Percentiles rank a stretch among this genome's conserved stretches.
Conservation (phyloP, 2,797 vertebrate genomes). For the Anguilla marmorata region DNA sequence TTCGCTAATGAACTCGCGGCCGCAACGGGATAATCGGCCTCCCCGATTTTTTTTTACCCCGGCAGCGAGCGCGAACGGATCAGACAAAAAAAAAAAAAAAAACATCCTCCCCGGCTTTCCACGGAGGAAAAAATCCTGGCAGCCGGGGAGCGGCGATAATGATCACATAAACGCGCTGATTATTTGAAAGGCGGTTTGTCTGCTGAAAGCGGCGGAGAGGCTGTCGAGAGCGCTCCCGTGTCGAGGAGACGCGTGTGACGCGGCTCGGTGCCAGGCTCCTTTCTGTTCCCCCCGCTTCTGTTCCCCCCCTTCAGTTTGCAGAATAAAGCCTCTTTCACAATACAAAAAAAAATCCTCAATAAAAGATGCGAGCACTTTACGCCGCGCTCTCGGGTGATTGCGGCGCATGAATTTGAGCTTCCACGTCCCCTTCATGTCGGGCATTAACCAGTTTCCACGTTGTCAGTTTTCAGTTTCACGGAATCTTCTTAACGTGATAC, state of each 20-base stretch:
- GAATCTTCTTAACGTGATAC: conserved; percentile 23
- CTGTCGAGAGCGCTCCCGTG: conserved; percentile 35
- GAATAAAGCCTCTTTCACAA: conserved; percentile 45
- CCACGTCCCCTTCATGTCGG: conserved; percentile 52
- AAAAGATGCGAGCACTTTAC: not conserved
- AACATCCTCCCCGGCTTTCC: conserved; percentile 40
- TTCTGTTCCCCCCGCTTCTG: conserved; percentile 37
- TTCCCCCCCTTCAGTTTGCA: conserved; percentile 53
- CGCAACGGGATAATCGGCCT: conserved; percentile 70
- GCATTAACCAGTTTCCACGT: conserved; percentile 19
- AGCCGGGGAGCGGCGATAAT: conserved; percentile 67
- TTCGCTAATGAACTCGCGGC: conserved; percentile 73
- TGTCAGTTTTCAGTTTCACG: conserved; percentile 46
- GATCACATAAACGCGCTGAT: conserved; percentile 71
- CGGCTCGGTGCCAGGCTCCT: conserved; percentile 46
- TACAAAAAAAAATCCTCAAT: not conserved
- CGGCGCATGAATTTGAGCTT: conserved; percentile 59
- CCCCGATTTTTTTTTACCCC: conserved; percentile 54
- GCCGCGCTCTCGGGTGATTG: conserved; percentile 52
- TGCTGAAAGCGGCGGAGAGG: conserved; percentile 51
- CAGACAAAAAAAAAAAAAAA: conserved; percentile 43
- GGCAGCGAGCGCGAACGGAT: conserved; percentile 56
- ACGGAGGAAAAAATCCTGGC: conserved; percentile 59
- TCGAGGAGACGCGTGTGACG: conserved; percentile 31
- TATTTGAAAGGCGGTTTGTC: conserved; percentile 75